phyloP scores from a whole-genome alignment of 2,797 vertebrate species.

The Falco peregrinus region DNA sequence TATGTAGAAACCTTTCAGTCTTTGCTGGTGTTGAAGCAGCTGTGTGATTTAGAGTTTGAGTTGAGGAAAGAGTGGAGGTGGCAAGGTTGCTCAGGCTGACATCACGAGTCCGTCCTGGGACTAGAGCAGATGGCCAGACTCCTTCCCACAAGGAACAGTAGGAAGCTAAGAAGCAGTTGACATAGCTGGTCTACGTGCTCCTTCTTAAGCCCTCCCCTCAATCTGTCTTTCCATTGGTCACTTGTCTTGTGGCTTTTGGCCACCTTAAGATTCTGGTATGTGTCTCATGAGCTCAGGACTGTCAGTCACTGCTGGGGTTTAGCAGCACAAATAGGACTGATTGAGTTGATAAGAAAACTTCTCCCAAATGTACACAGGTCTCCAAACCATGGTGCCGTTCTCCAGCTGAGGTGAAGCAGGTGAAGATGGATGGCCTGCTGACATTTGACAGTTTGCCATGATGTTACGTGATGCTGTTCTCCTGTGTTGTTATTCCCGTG shows the following conservation, averaged over 20 bases:
- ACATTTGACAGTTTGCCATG: neutral
- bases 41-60: neutral
- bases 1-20: neutral
- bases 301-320: neutral
- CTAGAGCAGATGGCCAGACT: neutral
- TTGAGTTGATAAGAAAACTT: neutral
- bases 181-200: neutral
- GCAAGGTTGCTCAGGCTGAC: neutral
- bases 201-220: neutral
- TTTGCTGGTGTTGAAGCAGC: neutral
- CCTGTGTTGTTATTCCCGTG: neutral
- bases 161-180: neutral
- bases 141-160: neutral
- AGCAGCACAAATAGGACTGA: neutral
- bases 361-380: neutral
- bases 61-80: neutral
- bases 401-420: neutral
- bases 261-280: neutral
- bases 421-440: neutral
- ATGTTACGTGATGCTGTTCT: neutral
- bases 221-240: neutral
- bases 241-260: neutral
- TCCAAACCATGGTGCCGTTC: neutral
- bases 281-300: neutral
- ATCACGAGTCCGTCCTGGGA: neutral